These are phyloP conservation scores for Pachycephus smyrnensis DNA, from an alignment of 2,888 invertebrate species.

Conservation along the genomic window DNA sequence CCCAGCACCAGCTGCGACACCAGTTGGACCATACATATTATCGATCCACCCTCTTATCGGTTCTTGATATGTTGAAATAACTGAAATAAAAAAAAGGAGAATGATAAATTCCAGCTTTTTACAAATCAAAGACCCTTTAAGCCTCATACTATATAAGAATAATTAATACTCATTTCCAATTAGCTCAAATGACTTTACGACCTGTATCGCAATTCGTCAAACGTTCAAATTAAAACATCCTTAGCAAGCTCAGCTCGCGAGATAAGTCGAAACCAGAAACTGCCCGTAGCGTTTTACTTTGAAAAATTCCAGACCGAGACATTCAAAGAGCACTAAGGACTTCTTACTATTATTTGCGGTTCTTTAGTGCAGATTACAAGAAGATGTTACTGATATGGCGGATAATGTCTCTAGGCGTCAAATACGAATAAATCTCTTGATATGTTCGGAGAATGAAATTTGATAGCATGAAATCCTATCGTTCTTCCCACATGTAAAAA, in stretches of 20 bases:
- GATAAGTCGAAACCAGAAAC: background rate
- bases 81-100: constrained; percentile 56
- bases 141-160: background rate
- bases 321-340: background rate
- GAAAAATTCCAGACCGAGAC: background rate
- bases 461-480: background rate
- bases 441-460: background rate
- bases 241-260: background rate
- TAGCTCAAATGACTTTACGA: background rate
- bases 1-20: constrained; percentile 78
- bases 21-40: constrained; percentile 91
- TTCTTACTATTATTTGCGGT: background rate
- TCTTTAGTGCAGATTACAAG: background rate
- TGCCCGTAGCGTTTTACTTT: background rate
- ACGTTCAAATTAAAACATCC: background rate
- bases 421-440: background rate
- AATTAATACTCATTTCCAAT: background rate
- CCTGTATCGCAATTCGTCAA: background rate
- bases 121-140: background rate
- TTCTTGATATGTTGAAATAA: constrained; percentile 78
- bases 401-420: background rate
- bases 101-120: background rate
- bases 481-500: no score
- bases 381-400: background rate
- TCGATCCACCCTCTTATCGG: constrained; percentile 90